A percentile compares a stretch with the other conserved stretches of the same genome.
Conservation (phyloP, 92 coral and sea anemone genomes). For the Scolanthus callimorphus region DNA sequence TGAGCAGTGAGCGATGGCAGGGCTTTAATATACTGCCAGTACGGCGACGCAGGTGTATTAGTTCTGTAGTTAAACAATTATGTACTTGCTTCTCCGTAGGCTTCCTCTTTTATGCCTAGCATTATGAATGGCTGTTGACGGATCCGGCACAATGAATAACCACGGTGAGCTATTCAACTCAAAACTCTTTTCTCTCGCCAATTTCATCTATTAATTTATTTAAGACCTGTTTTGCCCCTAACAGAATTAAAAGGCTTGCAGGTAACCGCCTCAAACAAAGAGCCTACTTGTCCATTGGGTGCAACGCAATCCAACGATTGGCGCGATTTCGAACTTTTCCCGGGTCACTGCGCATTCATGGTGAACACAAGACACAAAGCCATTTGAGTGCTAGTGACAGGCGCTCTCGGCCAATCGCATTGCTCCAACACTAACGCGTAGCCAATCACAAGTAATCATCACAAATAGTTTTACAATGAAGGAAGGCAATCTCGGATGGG, state of each 20-base stretch:
- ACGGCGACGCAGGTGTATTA: conserved; percentile 41
- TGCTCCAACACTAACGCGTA: neutral
- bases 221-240: conserved; percentile 76
- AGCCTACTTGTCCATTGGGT: conserved; percentile 66
- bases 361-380: conserved; percentile 51
- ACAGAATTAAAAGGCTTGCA: conserved; percentile 72
- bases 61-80: conserved; percentile 62
- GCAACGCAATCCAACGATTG: conserved; percentile 55
- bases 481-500: conserved; percentile 18
- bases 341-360: conserved; percentile 91
- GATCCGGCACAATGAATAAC: conserved; percentile 64
- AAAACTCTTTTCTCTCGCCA: conserved; percentile 57
- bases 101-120: conserved; percentile 50
- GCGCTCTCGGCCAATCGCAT: conserved; percentile 55
- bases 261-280: conserved; percentile 55
- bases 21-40: conserved; percentile 7
- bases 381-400: conserved; percentile 78
- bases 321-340: conserved; percentile 46
- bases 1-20: conserved; percentile 14
- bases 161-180: conserved; percentile 62
- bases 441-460: conserved; percentile 50
- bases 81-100: conserved; percentile 70
- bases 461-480: conserved; percentile 77
- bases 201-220: conserved; percentile 79
- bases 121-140: conserved; percentile 59